Conservation (phyloP, 1,140 invertebrate species). For the Drosophila mauritiana region DNA sequence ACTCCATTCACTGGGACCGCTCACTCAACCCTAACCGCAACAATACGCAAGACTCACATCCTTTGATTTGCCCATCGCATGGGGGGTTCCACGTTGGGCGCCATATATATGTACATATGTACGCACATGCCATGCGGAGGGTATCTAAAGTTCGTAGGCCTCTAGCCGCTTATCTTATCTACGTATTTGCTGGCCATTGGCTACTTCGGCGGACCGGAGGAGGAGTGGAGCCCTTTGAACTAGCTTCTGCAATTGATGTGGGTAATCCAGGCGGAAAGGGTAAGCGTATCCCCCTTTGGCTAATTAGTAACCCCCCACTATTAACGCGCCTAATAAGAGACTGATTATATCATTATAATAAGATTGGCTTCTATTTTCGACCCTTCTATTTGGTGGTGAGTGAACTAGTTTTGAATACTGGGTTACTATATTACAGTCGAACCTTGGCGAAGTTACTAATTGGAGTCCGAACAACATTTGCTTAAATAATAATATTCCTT, state of each 20-base stretch:
- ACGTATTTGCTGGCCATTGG: conserved; percentile 57
- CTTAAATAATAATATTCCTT: no score
- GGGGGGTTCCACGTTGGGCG: not conserved
- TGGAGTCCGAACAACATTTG: no score
- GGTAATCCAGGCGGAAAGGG: conserved; percentile 15
- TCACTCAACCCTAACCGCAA: conserved; percentile 15
- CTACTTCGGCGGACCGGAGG: conserved; percentile 34
- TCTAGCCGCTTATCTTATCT: conserved; percentile 16
- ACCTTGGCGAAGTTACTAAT: no score
- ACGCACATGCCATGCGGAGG: not conserved
- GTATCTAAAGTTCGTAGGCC: conserved; percentile 12
- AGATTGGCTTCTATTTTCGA: no score
- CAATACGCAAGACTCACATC: conserved; percentile 11
- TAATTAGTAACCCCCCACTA: conserved; percentile 61
- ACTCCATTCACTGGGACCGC: not conserved
- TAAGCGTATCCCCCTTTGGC: conserved; percentile 1
- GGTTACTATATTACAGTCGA: no score
- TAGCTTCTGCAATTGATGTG: conserved; percentile 67
- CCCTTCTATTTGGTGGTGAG: no score
- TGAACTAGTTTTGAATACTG: no score
- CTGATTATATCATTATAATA: no score
- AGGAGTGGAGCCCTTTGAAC: conserved; percentile 52
- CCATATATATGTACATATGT: not conserved
- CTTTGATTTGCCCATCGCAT: not conserved
- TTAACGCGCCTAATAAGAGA: not conserved